Percentiles rank a stretch among this genome's conserved stretches.
These are phyloP conservation scores for Petrocephalus sullivani DNA, from an alignment of 2,797 vertebrate species.

Conservation along the genomic window DNA sequence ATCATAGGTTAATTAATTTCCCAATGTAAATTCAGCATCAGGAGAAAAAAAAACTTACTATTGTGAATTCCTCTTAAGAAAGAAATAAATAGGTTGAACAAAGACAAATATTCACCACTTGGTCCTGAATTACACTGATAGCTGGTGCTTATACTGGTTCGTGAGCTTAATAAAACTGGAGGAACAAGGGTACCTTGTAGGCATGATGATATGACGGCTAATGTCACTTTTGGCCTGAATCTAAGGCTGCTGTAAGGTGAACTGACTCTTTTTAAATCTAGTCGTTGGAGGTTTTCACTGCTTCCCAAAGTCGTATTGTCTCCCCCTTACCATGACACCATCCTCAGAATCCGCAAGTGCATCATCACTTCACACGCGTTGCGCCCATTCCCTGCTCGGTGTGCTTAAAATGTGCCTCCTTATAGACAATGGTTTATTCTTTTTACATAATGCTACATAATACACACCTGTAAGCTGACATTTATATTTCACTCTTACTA, in stretches of 20 bases:
- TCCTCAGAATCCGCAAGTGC: background rate
- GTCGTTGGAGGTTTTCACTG: background rate
- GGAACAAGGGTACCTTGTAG: background rate
- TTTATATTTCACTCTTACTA: background rate
- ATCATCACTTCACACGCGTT: background rate
- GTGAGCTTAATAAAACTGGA: background rate
- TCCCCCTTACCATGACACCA: background rate
- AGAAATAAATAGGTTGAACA: constrained; percentile 15
- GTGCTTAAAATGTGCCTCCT: background rate
- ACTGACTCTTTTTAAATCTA: background rate
- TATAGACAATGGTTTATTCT: background rate
- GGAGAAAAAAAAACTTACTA: background rate
- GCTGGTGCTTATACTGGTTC: background rate
- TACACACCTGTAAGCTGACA: background rate
- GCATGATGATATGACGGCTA: background rate
- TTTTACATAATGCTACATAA: background rate
- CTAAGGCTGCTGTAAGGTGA: background rate
- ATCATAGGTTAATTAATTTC: constrained; percentile 11
- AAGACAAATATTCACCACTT: background rate
- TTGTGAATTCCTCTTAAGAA: constrained; percentile 14
- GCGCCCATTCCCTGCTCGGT: background rate
- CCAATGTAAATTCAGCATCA: background rate
- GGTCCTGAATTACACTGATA: background rate
- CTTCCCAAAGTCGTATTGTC: background rate
- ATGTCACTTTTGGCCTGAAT: background rate